phyloP scores from a whole-genome alignment of 2,113 vertebrate species.

The Nothobranchius furzeri region DNA sequence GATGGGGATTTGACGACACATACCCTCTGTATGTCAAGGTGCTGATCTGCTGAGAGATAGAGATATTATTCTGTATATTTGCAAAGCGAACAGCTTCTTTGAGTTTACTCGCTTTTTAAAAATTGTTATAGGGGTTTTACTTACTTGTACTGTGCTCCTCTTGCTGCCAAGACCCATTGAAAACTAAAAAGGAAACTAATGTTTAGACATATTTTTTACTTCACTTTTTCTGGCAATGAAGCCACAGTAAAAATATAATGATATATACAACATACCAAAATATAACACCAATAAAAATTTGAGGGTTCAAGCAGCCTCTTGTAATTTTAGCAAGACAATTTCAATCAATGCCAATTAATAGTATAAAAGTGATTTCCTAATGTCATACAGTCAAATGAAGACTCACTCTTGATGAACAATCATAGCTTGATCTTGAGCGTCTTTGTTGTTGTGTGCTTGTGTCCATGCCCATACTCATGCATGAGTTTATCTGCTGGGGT shows the following conservation, averaged over 20 bases:
- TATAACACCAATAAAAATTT: too few species aligned
- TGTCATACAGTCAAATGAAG: too few species aligned
- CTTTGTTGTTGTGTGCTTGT: neutral
- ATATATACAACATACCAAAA: too few species aligned
- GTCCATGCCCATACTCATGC: neutral
- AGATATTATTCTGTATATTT: neutral
- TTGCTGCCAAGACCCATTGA: conserved; percentile 14
- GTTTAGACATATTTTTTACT: neutral
- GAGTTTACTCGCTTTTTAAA: too few species aligned
- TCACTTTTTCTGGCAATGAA: neutral
- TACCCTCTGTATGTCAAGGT: conserved; percentile 1
- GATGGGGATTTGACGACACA: too few species aligned
- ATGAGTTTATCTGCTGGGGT: neutral
- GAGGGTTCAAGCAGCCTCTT: too few species aligned
- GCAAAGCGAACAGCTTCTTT: too few species aligned
- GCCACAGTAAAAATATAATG: neutral
- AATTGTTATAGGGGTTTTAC: neutral
- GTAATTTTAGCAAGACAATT: too few species aligned
- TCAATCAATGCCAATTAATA: too few species aligned
- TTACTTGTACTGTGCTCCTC: conserved; percentile 24
- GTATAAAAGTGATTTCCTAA: too few species aligned
- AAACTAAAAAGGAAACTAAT: conserved; percentile 9
- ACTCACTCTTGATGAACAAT: neutral
- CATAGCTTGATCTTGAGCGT: neutral
- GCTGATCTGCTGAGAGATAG: conserved; percentile 40